Evolutionary conservation across 2,888 invertebrate genomes (phyloP), one percentile per base, ranked within the genome.

Genomic region (Uropetala carovei): DNA sequence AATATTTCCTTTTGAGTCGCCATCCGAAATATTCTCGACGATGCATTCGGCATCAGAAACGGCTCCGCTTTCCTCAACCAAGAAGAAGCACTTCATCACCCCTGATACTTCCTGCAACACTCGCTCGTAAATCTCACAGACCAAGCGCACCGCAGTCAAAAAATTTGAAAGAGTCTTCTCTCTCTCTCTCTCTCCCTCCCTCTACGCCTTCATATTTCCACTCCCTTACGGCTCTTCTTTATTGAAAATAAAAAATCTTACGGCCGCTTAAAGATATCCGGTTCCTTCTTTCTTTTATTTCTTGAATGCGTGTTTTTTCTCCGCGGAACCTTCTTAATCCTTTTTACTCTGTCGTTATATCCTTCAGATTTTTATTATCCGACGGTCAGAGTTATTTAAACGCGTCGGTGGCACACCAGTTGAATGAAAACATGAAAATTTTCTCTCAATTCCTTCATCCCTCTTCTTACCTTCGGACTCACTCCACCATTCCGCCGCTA

Each of bases 281-380:
- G 7, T 7, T 22, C 22, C n/a, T 68, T 22, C 64, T 68, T 68
- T 18, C 22, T 68, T 75, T 75, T 27, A 27, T 75, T 75, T 75
- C 27, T 13, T 75, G 75, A 22, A 75, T 13, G 75, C 75, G 75
- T 75, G 75, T 75, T 68, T 68, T n/a, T 22, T 22, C 68, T 22
- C 10, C 75, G 13, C 22, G 27, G 75, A 75, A 75, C 75, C 27
- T 22, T 22, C 27, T 75, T 75, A 75, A 75, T 75, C 75, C 75
- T 27, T 75, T 75, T 75, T 27, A 13, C 27, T 75, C 27, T 27
- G n/a, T 68, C 68, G 68, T 68, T 75, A 27, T 27, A 27, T 75
- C 75, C 75, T 27, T 75, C 22, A 27, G 75, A 27, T 27, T 75
- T n/a, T 75, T 75, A 75, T 75, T 75, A 75, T 75, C 75, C 75